A percentile compares a stretch with the other conserved stretches of the same genome.
phyloP scores from a whole-genome alignment of 1,140 invertebrate species.

The Camponotus floridanus region DNA sequence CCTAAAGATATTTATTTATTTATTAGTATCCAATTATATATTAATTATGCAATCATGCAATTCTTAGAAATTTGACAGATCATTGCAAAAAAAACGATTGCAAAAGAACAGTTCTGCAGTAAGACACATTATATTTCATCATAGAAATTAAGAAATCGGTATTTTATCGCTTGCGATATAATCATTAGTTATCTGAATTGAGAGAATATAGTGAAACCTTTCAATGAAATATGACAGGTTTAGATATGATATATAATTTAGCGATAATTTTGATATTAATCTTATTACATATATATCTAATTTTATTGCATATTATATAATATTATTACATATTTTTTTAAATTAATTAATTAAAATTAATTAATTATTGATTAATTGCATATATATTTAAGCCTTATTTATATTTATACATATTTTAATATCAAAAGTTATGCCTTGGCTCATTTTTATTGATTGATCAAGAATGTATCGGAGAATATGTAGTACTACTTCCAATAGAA shows the following conservation, averaged over 20 bases:
- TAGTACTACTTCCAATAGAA: not conserved
- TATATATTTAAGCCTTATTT: not conserved
- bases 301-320: not conserved
- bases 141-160: not conserved
- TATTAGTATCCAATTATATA: not conserved
- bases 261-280: not conserved
- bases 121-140: slow-evolving; percentile 11
- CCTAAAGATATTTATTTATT: slow-evolving; percentile 49
- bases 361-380: not conserved
- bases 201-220: not conserved
- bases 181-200: slow-evolving; percentile 11
- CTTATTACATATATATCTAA: not conserved
- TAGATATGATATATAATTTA: not conserved
- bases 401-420: slow-evolving; percentile 1
- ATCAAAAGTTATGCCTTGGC: not conserved
- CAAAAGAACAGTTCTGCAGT: not conserved
- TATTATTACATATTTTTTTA: no score
- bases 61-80: not conserved
- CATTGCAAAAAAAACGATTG: no score
- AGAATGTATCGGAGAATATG: not conserved
- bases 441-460: not conserved
- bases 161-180: not conserved
- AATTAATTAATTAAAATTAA: no score
- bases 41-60: not conserved
- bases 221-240: not conserved